phyloP scores from a whole-genome alignment of 2,797 vertebrate genomes.

The Neosilurus hyrtlii region DNA sequence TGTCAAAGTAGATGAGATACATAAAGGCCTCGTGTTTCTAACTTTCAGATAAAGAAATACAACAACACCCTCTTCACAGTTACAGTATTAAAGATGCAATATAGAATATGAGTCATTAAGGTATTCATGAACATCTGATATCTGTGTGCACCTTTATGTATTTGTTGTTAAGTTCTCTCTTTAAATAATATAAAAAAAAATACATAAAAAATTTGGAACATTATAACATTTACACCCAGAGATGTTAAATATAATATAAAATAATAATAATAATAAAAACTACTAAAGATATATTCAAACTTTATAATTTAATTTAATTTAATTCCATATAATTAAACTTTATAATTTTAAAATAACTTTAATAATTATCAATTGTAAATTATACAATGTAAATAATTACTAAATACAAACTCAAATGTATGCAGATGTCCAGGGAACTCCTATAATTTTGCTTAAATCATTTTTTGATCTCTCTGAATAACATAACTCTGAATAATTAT shows the following conservation, averaged over 20 bases:
- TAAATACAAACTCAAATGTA: neutral
- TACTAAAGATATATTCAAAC: no score
- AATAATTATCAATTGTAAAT: neutral
- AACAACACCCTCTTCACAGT: neutral
- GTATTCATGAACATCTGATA: neutral
- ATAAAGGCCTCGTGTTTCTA: neutral
- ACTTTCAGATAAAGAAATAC: neutral
- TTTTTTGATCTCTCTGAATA: neutral
- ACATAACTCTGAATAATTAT: neutral
- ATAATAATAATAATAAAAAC: no score
- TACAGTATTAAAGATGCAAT: neutral
- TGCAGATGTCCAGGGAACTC: neutral
- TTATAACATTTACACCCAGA: no score
- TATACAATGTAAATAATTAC: neutral
- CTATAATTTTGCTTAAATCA: neutral
- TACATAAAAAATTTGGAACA: neutral
- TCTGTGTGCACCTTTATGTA: neutral
- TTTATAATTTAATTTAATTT: no score
- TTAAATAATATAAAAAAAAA: neutral
- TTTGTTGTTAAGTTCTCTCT: neutral
- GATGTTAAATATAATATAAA: no score
- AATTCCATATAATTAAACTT: no score
- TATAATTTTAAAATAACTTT: neutral
- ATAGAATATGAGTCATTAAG: no score
- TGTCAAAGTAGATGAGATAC: neutral